These are phyloP conservation scores for Philaethria dido DNA, from an alignment of 2,888 invertebrate species.

Conservation along the genomic window DNA sequence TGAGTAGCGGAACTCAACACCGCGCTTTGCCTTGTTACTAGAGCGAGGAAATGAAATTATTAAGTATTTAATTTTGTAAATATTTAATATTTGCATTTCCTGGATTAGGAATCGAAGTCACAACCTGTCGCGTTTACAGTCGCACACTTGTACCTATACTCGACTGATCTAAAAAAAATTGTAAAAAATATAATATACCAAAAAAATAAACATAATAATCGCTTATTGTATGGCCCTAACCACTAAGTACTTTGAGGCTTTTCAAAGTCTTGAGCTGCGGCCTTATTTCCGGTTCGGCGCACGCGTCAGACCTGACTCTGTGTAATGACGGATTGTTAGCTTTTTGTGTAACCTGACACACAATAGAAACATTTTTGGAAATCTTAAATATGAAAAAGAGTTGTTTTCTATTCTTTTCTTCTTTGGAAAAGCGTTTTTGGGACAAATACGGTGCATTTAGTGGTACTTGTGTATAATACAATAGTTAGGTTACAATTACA, in stretches of 20 bases:
- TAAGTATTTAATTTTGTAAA: no score
- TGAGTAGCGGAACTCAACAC: no score
- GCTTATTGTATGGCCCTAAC: constrained; percentile 55
- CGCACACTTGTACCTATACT: no score
- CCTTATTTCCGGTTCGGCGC: constrained; percentile 73
- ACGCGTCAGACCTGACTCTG: constrained; percentile 60
- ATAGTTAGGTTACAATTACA: background rate
- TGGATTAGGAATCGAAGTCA: no score
- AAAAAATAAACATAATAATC: constrained; percentile 15
- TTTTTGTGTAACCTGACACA: constrained; percentile 37
- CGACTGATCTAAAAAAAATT: no score
- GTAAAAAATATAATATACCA: no score
- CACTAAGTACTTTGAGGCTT: constrained; percentile 51
- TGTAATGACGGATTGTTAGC: constrained; percentile 52
- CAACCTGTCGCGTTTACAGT: no score
- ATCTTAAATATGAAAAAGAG: constrained; percentile 22
- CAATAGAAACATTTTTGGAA: constrained; percentile 38
- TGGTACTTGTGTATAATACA: background rate
- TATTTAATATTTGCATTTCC: no score
- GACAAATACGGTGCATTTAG: background rate
- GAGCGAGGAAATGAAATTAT: no score
- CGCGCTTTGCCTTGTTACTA: no score
- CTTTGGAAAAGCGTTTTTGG: background rate
- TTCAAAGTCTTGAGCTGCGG: constrained; percentile 69
- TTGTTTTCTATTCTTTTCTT: constrained; percentile 23